phyloP scores from a whole-genome alignment of 2,797 vertebrate species.

The Rhynchonycteris naso region DNA sequence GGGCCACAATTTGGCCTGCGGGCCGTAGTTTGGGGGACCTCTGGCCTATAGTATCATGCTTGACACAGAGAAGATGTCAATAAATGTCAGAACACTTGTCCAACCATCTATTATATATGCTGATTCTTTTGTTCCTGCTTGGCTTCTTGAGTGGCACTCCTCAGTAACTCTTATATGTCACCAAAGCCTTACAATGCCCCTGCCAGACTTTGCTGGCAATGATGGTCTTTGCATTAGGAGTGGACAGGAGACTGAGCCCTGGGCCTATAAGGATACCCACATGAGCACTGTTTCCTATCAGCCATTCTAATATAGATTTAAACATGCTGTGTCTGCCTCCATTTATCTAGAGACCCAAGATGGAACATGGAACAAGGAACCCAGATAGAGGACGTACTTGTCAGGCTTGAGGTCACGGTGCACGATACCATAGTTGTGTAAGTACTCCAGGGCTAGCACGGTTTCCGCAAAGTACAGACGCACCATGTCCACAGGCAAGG shows the following conservation, averaged over 20 bases:
- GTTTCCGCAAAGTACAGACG: constrained; percentile 98
- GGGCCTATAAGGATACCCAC: not conserved
- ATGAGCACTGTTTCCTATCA: not conserved
- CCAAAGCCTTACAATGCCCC: not conserved
- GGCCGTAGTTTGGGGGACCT: too few relatives aligned
- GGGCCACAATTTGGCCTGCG: too few relatives aligned
- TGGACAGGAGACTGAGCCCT: not conserved
- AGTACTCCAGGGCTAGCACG: constrained; percentile 95
- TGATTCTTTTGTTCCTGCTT: constrained; percentile 14
- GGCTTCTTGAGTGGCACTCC: not conserved
- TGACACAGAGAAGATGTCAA: not conserved
- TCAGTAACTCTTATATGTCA: constrained; percentile 24
- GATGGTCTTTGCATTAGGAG: not conserved
- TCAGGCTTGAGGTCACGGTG: constrained; percentile 98
- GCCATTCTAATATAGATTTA: not conserved
- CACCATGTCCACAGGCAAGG: constrained; percentile 96
- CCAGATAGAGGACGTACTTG: constrained; percentile 87
- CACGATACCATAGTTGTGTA: constrained; percentile 98
- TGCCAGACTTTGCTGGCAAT: not conserved
- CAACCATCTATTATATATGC: not conserved
- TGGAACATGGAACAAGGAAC: not conserved
- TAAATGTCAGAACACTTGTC: not conserved
- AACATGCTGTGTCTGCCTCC: not conserved
- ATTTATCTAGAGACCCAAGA: constrained; percentile 15
- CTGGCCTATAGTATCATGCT: not conserved